Percentiles rank a stretch among this genome's conserved stretches.
phyloP scores from a whole-genome alignment of 2,797 vertebrate species.

The Ptychadena robeensis region DNA sequence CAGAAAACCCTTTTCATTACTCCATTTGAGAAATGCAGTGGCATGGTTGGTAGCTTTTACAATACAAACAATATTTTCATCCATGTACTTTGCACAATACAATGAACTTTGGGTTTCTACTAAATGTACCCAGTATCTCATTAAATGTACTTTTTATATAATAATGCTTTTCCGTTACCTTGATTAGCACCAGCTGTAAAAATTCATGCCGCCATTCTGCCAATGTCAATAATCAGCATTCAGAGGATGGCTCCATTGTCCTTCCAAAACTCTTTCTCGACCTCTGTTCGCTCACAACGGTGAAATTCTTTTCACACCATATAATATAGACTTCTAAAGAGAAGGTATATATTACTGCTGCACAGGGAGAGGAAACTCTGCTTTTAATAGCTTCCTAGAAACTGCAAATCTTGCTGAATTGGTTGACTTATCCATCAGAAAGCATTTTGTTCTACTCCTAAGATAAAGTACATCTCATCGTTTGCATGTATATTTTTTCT shows the following conservation, averaged over 20 bases:
- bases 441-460: constrained; percentile 36
- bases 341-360: constrained; percentile 51
- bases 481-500: constrained; percentile 10
- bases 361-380: constrained; percentile 31
- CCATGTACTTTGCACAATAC: neutral
- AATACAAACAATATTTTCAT: neutral
- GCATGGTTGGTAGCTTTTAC: neutral
- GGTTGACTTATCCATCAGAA: constrained; percentile 49
- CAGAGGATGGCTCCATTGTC: constrained; percentile 42
- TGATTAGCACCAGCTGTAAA: constrained; percentile 3
- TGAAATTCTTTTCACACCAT: constrained; percentile 41
- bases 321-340: constrained; percentile 50
- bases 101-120: neutral
- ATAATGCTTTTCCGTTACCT: constrained; percentile 13
- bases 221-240: constrained; percentile 33
- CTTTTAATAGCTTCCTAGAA: constrained; percentile 52
- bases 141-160: neutral
- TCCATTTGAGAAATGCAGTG: neutral
- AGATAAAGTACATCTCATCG: constrained; percentile 27
- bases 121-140: neutral
- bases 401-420: constrained; percentile 52
- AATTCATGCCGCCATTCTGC: neutral
- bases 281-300: constrained; percentile 23
- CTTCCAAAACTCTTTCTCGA: constrained; percentile 40
- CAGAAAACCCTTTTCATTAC: neutral